Percentiles rank a stretch among this genome's conserved stretches.
Conservation (phyloP, 2,113 vertebrate species). For the Carollia perspicillata region DNA sequence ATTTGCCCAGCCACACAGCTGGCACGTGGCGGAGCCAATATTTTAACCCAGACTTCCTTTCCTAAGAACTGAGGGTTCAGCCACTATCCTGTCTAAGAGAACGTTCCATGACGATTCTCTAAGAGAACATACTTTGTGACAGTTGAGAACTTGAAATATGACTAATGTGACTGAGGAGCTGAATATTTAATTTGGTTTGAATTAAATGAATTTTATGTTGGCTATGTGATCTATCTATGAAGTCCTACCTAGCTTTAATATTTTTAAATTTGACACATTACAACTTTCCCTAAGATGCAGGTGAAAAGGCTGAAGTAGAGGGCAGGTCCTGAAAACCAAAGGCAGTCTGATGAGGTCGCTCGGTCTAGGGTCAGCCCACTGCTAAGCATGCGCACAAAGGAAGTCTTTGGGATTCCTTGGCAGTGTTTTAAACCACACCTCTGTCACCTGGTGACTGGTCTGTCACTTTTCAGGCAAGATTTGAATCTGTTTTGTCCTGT, state of each 20-base stretch:
- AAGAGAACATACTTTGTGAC: neutral
- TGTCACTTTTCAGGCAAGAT: neutral
- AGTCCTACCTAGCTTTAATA: neutral
- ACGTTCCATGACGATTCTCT: neutral
- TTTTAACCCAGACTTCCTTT: neutral
- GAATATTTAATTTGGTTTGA: constrained; percentile 2
- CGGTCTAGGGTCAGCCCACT: neutral
- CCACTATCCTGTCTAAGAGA: neutral
- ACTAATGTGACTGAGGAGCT: neutral
- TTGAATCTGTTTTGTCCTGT: neutral
- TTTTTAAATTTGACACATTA: neutral
- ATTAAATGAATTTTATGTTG: neutral
- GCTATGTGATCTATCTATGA: neutral
- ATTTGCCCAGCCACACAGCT: neutral
- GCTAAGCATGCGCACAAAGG: neutral
- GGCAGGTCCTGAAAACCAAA: neutral
- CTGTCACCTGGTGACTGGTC: neutral
- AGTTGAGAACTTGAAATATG: neutral
- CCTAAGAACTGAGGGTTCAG: neutral
- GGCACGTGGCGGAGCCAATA: neutral
- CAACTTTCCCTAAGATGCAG: neutral
- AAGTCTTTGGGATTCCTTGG: neutral
- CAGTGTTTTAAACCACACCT: neutral
- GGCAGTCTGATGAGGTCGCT: neutral
- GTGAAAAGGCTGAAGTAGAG: neutral